phyloP scores from a whole-genome alignment of 2,113 vertebrate species.

The Psilopogon haemacephalus region DNA sequence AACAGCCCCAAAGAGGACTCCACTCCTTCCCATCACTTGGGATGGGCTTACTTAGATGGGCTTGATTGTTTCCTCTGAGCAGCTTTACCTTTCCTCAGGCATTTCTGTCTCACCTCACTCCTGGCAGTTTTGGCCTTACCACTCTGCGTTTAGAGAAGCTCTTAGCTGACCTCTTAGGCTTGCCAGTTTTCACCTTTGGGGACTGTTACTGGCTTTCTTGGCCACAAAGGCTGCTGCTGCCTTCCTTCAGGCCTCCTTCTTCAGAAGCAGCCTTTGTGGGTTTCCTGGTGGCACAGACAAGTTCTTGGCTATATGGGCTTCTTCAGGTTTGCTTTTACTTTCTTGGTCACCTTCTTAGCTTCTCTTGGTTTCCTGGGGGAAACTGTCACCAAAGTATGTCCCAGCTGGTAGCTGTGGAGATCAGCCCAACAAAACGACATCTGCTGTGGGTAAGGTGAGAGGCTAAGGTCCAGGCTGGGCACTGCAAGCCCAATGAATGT shows the following conservation, averaged over 20 bases:
- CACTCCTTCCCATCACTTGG: neutral
- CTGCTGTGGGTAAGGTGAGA: neutral
- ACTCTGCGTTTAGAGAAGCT: neutral
- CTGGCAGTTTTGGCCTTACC: neutral
- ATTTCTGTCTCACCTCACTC: neutral
- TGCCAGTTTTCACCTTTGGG: neutral
- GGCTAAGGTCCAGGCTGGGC: neutral
- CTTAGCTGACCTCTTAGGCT: neutral
- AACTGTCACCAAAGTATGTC: neutral
- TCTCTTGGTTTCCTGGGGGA: neutral
- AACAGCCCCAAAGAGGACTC: neutral
- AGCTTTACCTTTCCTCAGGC: neutral
- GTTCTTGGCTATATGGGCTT: neutral
- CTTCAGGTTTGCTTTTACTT: neutral
- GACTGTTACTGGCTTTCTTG: neutral
- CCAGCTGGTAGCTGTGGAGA: neutral
- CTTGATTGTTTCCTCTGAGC: neutral
- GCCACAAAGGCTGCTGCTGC: neutral
- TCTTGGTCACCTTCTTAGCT: neutral
- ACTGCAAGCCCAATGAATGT: neutral
- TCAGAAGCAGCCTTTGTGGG: neutral
- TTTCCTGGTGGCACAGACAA: neutral
- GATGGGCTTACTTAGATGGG: neutral
- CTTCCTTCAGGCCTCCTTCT: neutral
- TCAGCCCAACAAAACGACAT: neutral